Evolutionary conservation across 2,797 vertebrate species (phyloP).

Genomic region (Phalloptychus januarius): DNA sequence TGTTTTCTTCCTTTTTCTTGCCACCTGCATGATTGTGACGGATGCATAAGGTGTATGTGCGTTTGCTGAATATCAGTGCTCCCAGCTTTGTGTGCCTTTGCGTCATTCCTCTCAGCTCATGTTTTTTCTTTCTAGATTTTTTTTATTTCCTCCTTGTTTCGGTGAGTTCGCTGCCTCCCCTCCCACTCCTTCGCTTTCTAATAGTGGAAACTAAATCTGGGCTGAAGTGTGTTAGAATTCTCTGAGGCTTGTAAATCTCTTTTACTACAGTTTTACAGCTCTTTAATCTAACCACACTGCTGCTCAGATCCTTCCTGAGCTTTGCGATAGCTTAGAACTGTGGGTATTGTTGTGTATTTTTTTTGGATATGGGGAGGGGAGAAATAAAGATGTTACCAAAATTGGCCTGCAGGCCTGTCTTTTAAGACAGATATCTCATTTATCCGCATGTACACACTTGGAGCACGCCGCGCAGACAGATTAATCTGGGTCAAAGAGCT

Average conservation of each 20-base stretch:
- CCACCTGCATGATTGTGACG: slow-evolving; percentile 28
- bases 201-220: slow-evolving; percentile 56
- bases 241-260: slow-evolving; percentile 51
- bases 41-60: slow-evolving; percentile 11
- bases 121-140: neutral
- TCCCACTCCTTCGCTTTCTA: slow-evolving; percentile 25
- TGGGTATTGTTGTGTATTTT: slow-evolving; percentile 36
- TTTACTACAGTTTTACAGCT: slow-evolving; percentile 51
- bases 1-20: slow-evolving; percentile 2
- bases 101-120: slow-evolving; percentile 24
- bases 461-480: neutral
- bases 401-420: neutral
- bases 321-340: slow-evolving; percentile 22
- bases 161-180: neutral
- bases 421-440: neutral
- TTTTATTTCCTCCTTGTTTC: neutral
- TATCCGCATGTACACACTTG: neutral
- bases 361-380: neutral
- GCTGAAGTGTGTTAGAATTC: slow-evolving; percentile 54
- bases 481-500: neutral
- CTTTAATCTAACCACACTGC: slow-evolving; percentile 37
- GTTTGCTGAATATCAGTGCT: neutral
- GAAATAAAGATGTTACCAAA: neutral
- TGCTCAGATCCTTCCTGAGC: slow-evolving; percentile 29
- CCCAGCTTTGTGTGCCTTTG: neutral